These are phyloP conservation scores for Cyrtorhinus lividipennis DNA, from an alignment of 1,140 invertebrate genomes.

Conservation along the genomic window DNA sequence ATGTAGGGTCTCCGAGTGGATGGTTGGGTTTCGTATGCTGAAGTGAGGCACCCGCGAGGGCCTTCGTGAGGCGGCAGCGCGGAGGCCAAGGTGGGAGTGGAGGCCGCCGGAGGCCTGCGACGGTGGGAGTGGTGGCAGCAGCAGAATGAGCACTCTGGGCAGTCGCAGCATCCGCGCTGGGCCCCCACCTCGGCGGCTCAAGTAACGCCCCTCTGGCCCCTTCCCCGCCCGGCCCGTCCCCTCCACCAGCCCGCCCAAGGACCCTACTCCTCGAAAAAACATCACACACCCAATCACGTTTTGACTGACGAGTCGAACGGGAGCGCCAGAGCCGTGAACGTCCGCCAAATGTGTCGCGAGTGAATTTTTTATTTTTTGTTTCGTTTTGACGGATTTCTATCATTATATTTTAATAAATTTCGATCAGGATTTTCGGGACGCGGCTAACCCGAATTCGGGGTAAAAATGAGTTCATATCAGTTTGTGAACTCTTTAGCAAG, in stretches of 20 bases:
- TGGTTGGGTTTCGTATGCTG: no score
- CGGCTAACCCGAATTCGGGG: background rate
- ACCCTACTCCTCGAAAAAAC: constrained; percentile 7
- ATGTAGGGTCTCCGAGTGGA: no score
- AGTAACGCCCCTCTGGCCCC: background rate
- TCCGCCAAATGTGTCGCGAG: constrained; percentile 13
- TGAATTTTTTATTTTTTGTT: background rate
- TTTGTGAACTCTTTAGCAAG: constrained; percentile 87
- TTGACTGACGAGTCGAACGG: constrained; percentile 15
- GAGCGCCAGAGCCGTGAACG: constrained; percentile 10
- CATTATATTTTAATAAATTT: background rate
- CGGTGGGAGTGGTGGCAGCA: background rate
- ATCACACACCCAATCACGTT: constrained; percentile 14
- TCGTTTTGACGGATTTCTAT: background rate
- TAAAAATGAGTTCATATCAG: constrained; percentile 87
- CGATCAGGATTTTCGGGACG: background rate
- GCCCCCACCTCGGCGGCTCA: background rate
- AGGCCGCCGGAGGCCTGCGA: no score
- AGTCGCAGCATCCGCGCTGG: background rate
- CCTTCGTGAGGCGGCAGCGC: no score
- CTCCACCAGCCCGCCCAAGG: background rate
- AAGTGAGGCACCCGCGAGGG: no score
- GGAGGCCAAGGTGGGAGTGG: no score
- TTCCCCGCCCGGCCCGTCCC: background rate
- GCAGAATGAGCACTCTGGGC: background rate